Base-by-base conservation (phyloP, 2,113 vertebrate genomes). In the Pipra filicauda region DNA sequence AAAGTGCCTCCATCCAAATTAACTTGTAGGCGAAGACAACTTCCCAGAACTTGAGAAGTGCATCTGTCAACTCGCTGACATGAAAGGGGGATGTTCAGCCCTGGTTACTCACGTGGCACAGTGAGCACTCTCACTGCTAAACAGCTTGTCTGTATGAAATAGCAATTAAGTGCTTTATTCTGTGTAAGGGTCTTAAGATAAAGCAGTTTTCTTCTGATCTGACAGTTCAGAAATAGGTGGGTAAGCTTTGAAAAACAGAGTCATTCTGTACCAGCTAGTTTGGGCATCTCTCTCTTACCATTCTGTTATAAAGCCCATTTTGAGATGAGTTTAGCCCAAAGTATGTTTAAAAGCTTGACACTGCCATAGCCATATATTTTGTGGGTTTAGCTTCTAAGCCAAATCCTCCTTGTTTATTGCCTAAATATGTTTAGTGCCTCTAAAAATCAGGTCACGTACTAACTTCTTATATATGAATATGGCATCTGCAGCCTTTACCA, bases 381-480 rank as follows among this genome's bases (percentile, higher is more conserved):
- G 41, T 95, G 86, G 73, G 17, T 93, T 95, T 78, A 87, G 58
- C 64, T 90, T 93, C 80, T 78, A 81, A 96, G 89, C 94, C 95
- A 92, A 97, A 89, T 92, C 64, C 67, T 96, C 59, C 48, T 92
- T 94, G 93, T 93, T 91, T 39, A 67, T 91, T 92, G 96, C 93
- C 93, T 93, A 91, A 96, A 87, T 96, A 84, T 61, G 89, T 90
- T 92, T 85, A 92, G 52, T 0, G 91, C 4, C 65, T 95, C 94
- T 92, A 67, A 96, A 97, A 97, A 95, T 97, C 96, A 97, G 94
- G 89, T 97, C 96, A 97, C 95, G 95, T 97, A 96, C 93, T 81
- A 93, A 93, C 93, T 97, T 96, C 95, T 96, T 93, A n/a, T 95
- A 84, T 64, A 95, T 96, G 96, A 97, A 97, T 97, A 96, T 97